Conservation (phyloP, 1,140 invertebrate species). For the Episyrphus balteatus region DNA sequence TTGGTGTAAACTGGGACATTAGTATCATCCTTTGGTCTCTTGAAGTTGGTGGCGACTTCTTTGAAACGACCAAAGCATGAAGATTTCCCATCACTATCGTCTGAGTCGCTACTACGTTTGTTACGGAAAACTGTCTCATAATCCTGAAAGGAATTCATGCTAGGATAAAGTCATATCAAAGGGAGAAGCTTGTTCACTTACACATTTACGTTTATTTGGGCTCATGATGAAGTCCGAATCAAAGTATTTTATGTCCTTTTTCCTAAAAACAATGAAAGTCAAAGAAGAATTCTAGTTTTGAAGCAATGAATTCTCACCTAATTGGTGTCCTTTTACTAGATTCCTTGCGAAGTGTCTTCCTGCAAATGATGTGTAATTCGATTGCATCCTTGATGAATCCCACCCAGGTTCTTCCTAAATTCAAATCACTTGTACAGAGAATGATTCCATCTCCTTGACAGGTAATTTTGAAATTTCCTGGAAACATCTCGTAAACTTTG, state of each 20-base stretch:
- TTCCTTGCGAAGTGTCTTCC: conserved; percentile 48
- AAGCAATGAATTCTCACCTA: conserved; percentile 9
- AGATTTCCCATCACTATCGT: conserved; percentile 13
- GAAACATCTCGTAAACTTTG: conserved; percentile 43
- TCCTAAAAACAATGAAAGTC: conserved; percentile 12
- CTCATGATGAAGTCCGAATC: conserved; percentile 29
- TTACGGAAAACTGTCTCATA: conserved; percentile 21
- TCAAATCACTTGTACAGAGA: conserved; percentile 43
- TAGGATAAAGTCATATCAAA: background rate
- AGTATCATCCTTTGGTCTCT: background rate
- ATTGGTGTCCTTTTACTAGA: conserved; percentile 47
- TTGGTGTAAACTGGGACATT: no score
- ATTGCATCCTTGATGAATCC: conserved; percentile 43
- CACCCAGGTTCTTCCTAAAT: conserved; percentile 45
- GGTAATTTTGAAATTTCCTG: conserved; percentile 44
- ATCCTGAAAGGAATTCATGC: conserved; percentile 11
- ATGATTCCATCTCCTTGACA: conserved; percentile 47
- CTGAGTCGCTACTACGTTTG: conserved; percentile 21
- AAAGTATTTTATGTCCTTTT: conserved; percentile 41
- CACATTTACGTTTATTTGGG: conserved; percentile 31
- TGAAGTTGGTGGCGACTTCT: background rate
- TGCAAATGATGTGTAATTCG: conserved; percentile 43
- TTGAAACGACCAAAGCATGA: background rate
- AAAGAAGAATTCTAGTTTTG: background rate
- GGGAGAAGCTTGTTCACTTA: conserved; percentile 11